phyloP scores from a whole-genome alignment of 2,797 vertebrate species.

The Danionella dracula region DNA sequence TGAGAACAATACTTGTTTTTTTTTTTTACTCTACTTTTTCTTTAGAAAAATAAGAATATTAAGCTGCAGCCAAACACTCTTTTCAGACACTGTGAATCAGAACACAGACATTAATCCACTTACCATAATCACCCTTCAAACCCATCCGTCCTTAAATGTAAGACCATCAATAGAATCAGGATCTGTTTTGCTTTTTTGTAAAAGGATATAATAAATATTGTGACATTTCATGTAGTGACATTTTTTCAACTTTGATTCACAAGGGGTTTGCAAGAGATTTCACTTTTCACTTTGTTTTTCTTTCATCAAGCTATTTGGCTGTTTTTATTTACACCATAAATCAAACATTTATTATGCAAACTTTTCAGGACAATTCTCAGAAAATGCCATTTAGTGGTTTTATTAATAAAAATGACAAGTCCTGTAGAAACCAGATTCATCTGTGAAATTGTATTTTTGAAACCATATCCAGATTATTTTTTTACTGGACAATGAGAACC shows the following conservation, averaged over 20 bases:
- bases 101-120: slow-evolving; percentile 10
- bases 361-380: slow-evolving; percentile 34
- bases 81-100: slow-evolving; percentile 12
- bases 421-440: too few relatives aligned
- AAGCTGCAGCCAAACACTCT: slow-evolving; percentile 3
- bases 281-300: slow-evolving; percentile 52
- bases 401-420: neutral
- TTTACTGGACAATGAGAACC: slow-evolving; percentile 7
- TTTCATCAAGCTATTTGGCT: slow-evolving; percentile 69
- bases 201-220: too few relatives aligned
- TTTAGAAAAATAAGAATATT: neutral
- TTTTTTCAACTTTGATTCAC: too few relatives aligned
- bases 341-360: too few relatives aligned
- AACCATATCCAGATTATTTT: too few relatives aligned
- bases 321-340: too few relatives aligned
- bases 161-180: neutral
- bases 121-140: slow-evolving; percentile 29
- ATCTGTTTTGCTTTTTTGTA: neutral
- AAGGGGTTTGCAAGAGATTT: too few relatives aligned
- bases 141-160: slow-evolving; percentile 22
- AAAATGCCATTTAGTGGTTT: slow-evolving; percentile 25
- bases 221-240: too few relatives aligned
- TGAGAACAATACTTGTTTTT: neutral
- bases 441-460: too few relatives aligned
- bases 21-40: neutral